Evolutionary conservation across 2,113 vertebrate species (phyloP), one percentile per base, ranked within the genome.

Genomic region (Barnardius zonarius): DNA sequence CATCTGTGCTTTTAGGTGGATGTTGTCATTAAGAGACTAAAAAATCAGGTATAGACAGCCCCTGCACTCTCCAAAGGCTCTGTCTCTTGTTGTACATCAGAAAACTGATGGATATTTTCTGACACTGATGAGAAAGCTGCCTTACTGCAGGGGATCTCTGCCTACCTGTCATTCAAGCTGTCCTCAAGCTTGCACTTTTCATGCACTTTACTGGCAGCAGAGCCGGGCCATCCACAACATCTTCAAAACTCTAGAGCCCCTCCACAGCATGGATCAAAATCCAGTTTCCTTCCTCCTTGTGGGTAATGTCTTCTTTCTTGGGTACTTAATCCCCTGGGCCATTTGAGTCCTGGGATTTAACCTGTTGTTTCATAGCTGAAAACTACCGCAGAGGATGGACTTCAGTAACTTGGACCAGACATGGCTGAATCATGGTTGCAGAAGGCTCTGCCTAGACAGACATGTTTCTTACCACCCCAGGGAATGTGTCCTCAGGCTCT

Each of bases 331-430:
- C 43, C 49, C 11, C 10, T 4, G 66, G 22, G 15, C 39, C 54
- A 35, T 76, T 37, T 48, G 68, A 37, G 15, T 44, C n/a, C 27
- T 44, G 68, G 57, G 28, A 10, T 57, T 75, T 17, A 46, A 27
- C 43, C 70, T 0, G 0, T 63, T 0, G 3, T 25, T 77, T 48
- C 33, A 8, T 6, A 43, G 70, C 54, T 69, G 70, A 30, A 10
- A 35, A 8, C 27, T 48, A 3, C 70, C 8, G 27, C 31, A 46
- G 54, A 24, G n/a, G 20, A 33, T 5, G 6, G 28, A 7, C 63
- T n/a, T 39, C n/a, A 17, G 3, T 17, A 28, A 1, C 37, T 13
- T 41, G 54, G 52, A 28, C 17, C 39, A 49, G 66, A 11, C 6
- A 1, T 20, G 30, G 52, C 37, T 35, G 10, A n/a, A 11, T 12